Evolutionary conservation across 1,140 invertebrate genomes (phyloP).

Genomic region (Aphidius ervi): DNA sequence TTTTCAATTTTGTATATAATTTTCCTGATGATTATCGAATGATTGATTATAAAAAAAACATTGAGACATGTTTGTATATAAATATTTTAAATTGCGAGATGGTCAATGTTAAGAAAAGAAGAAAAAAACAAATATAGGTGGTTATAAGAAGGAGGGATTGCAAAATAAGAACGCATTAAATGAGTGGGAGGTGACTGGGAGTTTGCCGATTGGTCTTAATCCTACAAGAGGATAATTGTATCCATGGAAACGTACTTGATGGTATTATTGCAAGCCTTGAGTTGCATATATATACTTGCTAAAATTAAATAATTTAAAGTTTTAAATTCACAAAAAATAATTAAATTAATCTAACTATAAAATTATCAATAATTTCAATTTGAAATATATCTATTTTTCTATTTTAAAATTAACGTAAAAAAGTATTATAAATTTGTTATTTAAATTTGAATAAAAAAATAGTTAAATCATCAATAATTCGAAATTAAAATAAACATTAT

Average conservation of each 20-base stretch:
- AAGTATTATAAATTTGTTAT: too few relatives aligned
- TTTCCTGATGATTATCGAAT: too few relatives aligned
- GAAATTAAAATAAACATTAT: too few relatives aligned
- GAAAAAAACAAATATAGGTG: too few relatives aligned
- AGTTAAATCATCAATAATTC: too few relatives aligned
- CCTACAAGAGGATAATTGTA: slow-evolving; percentile 36
- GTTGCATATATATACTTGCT: slow-evolving; percentile 5
- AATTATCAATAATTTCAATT: not conserved
- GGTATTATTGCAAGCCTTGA: slow-evolving; percentile 4
- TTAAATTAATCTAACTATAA: not conserved
- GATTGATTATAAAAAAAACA: too few relatives aligned
- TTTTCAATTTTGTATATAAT: too few relatives aligned
- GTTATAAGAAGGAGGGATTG: too few relatives aligned
- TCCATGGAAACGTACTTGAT: slow-evolving; percentile 37
- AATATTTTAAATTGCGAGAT: too few relatives aligned
- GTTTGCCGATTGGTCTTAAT: slow-evolving; percentile 35
- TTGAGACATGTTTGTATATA: too few relatives aligned
- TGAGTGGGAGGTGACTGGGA: slow-evolving; percentile 11
- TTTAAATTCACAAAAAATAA: not conserved
- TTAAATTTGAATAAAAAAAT: too few relatives aligned
- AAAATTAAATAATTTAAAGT: not conserved
- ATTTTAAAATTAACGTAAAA: not conserved
- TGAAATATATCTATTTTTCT: not conserved
- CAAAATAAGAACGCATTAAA: not conserved
- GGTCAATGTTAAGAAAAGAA: too few relatives aligned